Conservation (phyloP, 2,888 invertebrate genomes). For the Monochamus alternatus region DNA sequence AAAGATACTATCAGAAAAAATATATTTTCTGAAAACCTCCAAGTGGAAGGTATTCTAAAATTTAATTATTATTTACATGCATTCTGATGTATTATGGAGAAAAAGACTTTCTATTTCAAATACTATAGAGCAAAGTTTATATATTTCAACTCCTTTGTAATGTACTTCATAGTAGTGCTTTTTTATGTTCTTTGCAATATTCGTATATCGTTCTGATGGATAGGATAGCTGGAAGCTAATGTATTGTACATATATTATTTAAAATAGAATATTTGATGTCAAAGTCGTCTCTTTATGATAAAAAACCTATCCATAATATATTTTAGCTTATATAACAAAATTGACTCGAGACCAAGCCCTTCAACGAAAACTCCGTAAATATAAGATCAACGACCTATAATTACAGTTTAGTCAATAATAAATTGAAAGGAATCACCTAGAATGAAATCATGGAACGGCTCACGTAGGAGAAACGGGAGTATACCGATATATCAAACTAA, state of each 20-base stretch:
- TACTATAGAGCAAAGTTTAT: too few relatives aligned
- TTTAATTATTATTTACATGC: too few relatives aligned
- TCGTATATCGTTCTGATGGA: not conserved
- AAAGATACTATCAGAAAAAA: too few relatives aligned
- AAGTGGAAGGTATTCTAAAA: too few relatives aligned
- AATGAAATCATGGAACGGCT: not conserved
- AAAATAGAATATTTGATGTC: not conserved
- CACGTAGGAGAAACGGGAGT: not conserved
- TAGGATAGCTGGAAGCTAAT: too few relatives aligned
- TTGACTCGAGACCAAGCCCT: constrained; percentile 3
- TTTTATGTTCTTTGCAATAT: not conserved
- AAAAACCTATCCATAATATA: not conserved
- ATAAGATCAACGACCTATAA: constrained; percentile 11
- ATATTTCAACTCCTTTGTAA: too few relatives aligned
- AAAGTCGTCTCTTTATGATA: not conserved
- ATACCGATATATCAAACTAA: not conserved
- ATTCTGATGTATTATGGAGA: too few relatives aligned
- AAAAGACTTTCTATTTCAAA: too few relatives aligned
- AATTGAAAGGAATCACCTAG: not conserved
- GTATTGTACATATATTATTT: not conserved
- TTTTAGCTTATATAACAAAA: not conserved
- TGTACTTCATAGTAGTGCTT: not conserved
- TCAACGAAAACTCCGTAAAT: not conserved
- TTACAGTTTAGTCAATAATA: constrained; percentile 23
- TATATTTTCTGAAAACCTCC: too few relatives aligned